These are phyloP conservation scores for Erythrolamprus reginae DNA, from an alignment of 2,113 vertebrate genomes.

Conservation along the genomic window DNA sequence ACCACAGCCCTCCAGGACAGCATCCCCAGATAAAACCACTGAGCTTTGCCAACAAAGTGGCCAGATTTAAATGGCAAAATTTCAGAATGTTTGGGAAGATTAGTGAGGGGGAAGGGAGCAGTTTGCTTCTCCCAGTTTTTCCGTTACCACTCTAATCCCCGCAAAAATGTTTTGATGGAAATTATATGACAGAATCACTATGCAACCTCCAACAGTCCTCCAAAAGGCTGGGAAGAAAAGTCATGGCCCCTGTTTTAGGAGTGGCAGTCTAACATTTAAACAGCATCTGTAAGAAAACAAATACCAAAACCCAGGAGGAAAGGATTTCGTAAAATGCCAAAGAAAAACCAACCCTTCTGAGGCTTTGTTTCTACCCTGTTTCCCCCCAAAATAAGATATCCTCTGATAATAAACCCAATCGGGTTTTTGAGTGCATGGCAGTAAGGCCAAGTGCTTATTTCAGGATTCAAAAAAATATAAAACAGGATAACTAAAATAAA, in stretches of 20 bases:
- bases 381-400: too few relatives aligned
- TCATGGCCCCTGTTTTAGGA: neutral
- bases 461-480: too few relatives aligned
- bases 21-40: neutral
- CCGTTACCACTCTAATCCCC: neutral
- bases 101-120: neutral
- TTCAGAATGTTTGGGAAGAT: neutral
- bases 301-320: neutral
- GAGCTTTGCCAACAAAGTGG: neutral
- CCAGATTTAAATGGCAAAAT: neutral
- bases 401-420: too few relatives aligned
- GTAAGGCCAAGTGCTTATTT: too few relatives aligned
- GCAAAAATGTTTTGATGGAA: neutral
- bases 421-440: too few relatives aligned
- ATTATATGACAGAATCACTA: neutral
- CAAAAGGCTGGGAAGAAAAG: neutral
- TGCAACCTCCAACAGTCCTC: neutral
- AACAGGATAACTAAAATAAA: neutral
- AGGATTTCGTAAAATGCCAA: conserved; percentile 12
- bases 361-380: neutral
- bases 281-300: neutral
- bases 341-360: neutral
- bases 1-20: neutral
- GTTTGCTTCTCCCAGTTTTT: neutral
- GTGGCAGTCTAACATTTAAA: neutral